phyloP scores from a whole-genome alignment of 2,113 vertebrate species.

The Glareola pratincola region DNA sequence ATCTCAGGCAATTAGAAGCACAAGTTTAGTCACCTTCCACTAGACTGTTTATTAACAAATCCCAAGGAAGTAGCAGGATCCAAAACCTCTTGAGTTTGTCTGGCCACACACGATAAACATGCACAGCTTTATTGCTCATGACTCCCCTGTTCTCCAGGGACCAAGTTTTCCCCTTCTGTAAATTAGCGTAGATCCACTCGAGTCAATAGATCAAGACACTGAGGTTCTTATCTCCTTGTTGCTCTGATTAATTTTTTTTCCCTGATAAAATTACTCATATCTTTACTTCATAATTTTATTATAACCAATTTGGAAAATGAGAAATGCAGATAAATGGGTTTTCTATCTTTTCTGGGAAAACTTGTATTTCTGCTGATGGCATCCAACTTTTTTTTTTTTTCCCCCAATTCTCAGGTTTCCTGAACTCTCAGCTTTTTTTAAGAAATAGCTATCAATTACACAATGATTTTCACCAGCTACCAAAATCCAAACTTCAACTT shows the following conservation, averaged over 20 bases:
- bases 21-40: neutral
- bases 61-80: neutral
- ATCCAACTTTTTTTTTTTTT: neutral
- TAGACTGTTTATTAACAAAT: neutral
- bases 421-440: neutral
- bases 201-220: neutral
- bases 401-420: neutral
- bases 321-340: neutral
- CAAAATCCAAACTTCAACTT: neutral
- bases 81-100: neutral
- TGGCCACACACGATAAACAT: neutral
- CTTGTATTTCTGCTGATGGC: neutral
- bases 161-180: neutral
- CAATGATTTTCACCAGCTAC: neutral
- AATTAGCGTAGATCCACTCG: rapidly evolving
- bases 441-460: neutral
- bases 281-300: neutral
- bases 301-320: neutral
- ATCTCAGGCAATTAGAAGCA: neutral
- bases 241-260: neutral
- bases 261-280: neutral
- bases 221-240: neutral
- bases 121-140: neutral
- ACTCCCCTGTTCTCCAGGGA: neutral
- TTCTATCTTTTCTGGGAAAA: neutral